Percentiles rank a stretch among this genome's conserved stretches.
Conservation (phyloP, 2,888 invertebrate genomes). For the Aphidoletes aphidimyza region DNA sequence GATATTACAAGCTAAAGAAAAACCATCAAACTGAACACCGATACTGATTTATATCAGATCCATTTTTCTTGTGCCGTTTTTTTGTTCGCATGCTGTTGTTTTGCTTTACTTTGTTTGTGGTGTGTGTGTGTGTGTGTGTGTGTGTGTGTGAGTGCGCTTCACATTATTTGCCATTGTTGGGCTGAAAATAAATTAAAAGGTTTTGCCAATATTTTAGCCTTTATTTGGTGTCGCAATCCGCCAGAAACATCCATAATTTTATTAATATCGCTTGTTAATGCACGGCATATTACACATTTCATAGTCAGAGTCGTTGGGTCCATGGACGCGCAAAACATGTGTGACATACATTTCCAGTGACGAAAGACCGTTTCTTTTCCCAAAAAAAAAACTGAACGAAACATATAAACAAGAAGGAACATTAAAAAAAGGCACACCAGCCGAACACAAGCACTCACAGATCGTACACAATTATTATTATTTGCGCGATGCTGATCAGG, state of each 20-base stretch:
- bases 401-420: not conserved
- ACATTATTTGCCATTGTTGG: not conserved
- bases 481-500: slow-evolving; percentile 12
- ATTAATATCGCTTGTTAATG: not conserved
- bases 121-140: too few species aligned
- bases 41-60: not conserved
- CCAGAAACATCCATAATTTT: slow-evolving; percentile 36
- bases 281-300: not conserved
- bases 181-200: slow-evolving; percentile 1
- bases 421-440: not conserved
- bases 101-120: not conserved
- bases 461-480: slow-evolving; percentile 50
- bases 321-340: slow-evolving; percentile 42
- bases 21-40: slow-evolving; percentile 13
- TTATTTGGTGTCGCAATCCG: slow-evolving; percentile 43
- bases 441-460: not conserved
- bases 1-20: not conserved
- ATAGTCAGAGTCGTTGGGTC: not conserved
- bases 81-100: not conserved
- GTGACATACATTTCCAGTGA: slow-evolving; percentile 35
- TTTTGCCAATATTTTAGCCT: slow-evolving; percentile 26
- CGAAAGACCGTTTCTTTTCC: slow-evolving; percentile 45
- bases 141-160: too few species aligned
- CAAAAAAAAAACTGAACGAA: not conserved
- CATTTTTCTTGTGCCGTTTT: not conserved